Conservation (phyloP, 2,113 vertebrate species). For the Cynopterus brachyotis region DNA sequence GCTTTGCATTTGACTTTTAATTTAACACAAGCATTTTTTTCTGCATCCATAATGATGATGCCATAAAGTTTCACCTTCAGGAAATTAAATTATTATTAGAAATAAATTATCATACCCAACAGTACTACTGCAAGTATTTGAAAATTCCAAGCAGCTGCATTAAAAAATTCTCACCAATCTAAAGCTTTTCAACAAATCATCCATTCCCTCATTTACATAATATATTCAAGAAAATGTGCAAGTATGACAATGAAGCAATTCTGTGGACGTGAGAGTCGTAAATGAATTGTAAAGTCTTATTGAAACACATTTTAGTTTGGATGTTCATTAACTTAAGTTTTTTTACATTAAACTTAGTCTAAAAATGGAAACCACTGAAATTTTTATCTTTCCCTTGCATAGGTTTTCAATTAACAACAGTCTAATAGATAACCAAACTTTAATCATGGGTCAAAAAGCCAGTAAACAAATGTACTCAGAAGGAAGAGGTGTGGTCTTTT, state of each 20-base stretch:
- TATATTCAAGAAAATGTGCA: conserved; percentile 59
- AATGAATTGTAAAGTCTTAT: not conserved
- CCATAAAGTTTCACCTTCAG: conserved; percentile 58
- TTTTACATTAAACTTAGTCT: not conserved
- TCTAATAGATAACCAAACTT: conserved; percentile 1
- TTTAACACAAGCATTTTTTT: conserved; percentile 68
- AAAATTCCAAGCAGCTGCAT: conserved; percentile 57
- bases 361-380: not conserved
- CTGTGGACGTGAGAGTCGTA: not conserved
- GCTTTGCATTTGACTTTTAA: conserved; percentile 69
- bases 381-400: not conserved
- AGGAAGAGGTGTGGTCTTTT: not conserved
- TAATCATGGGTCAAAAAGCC: not conserved
- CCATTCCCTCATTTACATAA: conserved; percentile 63
- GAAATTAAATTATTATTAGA: conserved; percentile 64
- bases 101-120: conserved; percentile 60
- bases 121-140: conserved; percentile 39
- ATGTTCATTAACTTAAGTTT: conserved; percentile 31
- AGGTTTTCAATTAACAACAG: not conserved
- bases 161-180: conserved; percentile 37
- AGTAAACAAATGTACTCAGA: not conserved
- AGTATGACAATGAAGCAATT: conserved; percentile 31
- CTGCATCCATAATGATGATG: conserved; percentile 48
- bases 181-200: conserved; percentile 55
- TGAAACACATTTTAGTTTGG: conserved; percentile 36